phyloP scores from a whole-genome alignment of 2,113 vertebrate genomes.

The Gymnobelideus leadbeateri region DNA sequence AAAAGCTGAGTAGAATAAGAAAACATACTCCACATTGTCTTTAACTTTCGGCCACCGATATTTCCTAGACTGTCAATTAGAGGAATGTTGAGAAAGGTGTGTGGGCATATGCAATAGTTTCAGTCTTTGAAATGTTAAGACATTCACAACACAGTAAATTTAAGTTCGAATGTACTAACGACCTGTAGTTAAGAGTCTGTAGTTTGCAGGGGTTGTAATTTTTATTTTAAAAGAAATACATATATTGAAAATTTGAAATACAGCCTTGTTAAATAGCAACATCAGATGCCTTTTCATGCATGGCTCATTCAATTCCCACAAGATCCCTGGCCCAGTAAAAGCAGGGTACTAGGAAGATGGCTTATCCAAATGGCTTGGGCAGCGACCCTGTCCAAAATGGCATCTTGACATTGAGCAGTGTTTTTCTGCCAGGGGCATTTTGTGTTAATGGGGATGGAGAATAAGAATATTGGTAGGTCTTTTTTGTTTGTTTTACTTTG shows the following conservation, averaged over 20 bases:
- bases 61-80: conserved; percentile 14
- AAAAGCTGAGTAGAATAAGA: not conserved
- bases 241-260: not conserved
- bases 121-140: conserved; percentile 40
- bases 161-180: conserved; percentile 13
- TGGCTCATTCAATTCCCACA: not conserved
- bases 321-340: not conserved
- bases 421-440: conserved; percentile 64
- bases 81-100: not conserved
- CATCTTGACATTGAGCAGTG: conserved; percentile 13
- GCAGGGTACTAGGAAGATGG: not conserved
- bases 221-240: conserved; percentile 65
- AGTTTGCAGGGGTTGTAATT: conserved; percentile 33
- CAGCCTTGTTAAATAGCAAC: not conserved
- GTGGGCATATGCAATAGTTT: not conserved
- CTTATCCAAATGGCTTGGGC: not conserved
- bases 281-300: not conserved
- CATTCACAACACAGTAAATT: not conserved
- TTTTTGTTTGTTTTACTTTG: not conserved
- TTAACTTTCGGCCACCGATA: rapidly evolving
- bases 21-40: not conserved
- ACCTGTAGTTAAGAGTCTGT: conserved; percentile 30
- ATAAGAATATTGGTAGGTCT: not conserved
- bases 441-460: conserved; percentile 55
- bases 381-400: not conserved